Evolutionary conservation across 2,113 vertebrate species (phyloP).

Genomic region (Oriolus oriolus): DNA sequence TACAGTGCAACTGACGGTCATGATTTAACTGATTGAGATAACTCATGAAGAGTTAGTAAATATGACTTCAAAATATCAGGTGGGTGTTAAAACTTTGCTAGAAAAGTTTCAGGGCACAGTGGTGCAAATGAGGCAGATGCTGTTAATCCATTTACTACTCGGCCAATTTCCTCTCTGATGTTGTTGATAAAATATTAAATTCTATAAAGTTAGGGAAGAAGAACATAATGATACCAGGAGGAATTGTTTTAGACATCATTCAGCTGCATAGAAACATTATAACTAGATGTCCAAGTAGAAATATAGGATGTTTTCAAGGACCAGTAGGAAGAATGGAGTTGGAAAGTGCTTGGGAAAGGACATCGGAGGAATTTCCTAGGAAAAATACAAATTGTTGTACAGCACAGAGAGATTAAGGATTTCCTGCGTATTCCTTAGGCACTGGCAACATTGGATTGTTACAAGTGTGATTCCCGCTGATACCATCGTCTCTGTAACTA

Average conservation of each 20-base stretch:
- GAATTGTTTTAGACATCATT: not conserved
- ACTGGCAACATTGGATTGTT: not conserved
- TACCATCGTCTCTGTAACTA: not conserved
- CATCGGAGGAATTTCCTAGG: not conserved
- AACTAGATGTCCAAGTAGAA: not conserved
- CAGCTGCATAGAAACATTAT: not conserved
- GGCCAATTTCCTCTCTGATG: not conserved
- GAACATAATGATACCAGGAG: not conserved
- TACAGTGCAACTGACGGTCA: not conserved
- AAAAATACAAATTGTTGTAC: not conserved
- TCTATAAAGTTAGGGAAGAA: not conserved
- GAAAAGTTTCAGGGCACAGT: not conserved
- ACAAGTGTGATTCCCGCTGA: not conserved
- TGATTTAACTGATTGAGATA: not conserved
- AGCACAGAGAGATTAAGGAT: not conserved
- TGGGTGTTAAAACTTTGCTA: not conserved
- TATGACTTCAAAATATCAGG: not conserved
- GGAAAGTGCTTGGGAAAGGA: not conserved
- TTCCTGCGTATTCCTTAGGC: not conserved
- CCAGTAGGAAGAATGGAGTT: not conserved
- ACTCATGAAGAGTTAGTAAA: not conserved
- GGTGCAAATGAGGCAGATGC: not conserved
- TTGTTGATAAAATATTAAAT: not conserved
- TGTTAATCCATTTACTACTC: not conserved
- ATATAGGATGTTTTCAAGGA: not conserved